Conservation (phyloP, 1,140 invertebrate genomes). For the Heliconius nattereri region DNA sequence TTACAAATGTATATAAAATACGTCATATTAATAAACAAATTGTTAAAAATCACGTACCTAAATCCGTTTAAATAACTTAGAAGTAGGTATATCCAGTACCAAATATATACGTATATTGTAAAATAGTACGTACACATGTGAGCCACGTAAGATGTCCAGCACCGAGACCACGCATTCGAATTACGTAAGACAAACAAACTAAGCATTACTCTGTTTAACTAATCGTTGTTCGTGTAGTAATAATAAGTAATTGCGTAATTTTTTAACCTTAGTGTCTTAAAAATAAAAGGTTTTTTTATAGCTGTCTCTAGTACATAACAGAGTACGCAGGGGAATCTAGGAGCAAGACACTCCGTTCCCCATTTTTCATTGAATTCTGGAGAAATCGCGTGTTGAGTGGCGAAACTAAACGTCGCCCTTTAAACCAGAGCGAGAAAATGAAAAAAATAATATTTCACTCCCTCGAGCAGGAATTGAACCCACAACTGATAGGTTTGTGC, state of each 20-base stretch:
- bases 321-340: too few species aligned
- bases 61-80: neutral
- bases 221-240: slow-evolving; percentile 15
- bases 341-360: too few species aligned
- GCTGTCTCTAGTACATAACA: neutral
- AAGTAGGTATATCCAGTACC: neutral
- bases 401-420: too few species aligned
- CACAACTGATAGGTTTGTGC: too few species aligned
- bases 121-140: neutral
- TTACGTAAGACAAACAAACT: slow-evolving; percentile 27
- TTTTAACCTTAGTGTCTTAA: neutral
- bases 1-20: neutral
- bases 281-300: slow-evolving; percentile 1
- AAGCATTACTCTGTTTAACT: slow-evolving; percentile 16
- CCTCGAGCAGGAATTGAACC: too few species aligned
- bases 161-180: slow-evolving; percentile 10
- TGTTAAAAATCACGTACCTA: neutral
- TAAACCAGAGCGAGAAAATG: too few species aligned
- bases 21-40: too few species aligned
- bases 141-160: neutral
- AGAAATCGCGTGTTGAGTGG: too few species aligned
- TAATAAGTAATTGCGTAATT: slow-evolving; percentile 16
- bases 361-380: too few species aligned
- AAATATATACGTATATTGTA: neutral
- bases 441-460: too few species aligned